These are phyloP conservation scores for Typhlichthys eigenmanni DNA, from an alignment of 2,797 vertebrate genomes.

Conservation along the genomic window DNA sequence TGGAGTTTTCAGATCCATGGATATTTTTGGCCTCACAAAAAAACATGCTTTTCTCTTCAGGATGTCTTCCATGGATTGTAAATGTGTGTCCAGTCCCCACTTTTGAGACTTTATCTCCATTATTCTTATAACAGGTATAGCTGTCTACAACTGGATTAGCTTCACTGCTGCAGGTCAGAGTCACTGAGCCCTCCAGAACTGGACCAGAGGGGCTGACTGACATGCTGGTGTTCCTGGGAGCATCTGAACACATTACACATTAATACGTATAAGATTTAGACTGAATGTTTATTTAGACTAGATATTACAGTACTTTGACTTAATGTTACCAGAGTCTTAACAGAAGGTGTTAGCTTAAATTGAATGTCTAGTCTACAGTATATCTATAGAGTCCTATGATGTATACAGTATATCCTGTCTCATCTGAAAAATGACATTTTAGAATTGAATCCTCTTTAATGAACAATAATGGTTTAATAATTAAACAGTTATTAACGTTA, in stretches of 20 bases:
- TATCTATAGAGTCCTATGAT: not conserved
- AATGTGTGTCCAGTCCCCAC: not conserved
- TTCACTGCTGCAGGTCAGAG: constrained; percentile 11
- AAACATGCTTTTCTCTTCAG: not conserved
- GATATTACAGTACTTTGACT: too few species aligned
- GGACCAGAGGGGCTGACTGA: constrained; percentile 9
- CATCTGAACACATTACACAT: not conserved
- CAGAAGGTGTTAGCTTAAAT: not conserved
- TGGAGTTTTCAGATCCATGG: not conserved
- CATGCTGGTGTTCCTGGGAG: constrained; percentile 9
- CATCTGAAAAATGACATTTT: too few species aligned
- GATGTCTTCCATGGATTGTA: not conserved
- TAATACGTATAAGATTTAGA: too few species aligned
- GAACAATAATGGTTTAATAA: too few species aligned
- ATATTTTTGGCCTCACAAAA: not conserved
- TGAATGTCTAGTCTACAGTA: not conserved
- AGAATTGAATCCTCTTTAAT: too few species aligned
- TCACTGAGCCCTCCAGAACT: constrained; percentile 3
- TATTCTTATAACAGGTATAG: constrained; percentile 5
- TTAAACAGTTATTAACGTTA: too few species aligned
- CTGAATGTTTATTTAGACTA: too few species aligned
- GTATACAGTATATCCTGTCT: too few species aligned
- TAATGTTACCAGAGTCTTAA: too few species aligned
- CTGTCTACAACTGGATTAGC: constrained; percentile 12
- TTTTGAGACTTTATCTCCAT: not conserved